A percentile compares a stretch with the other conserved stretches of the same genome.
Conservation (phyloP, 2,113 vertebrate species). For the Xiphophorus hellerii region DNA sequence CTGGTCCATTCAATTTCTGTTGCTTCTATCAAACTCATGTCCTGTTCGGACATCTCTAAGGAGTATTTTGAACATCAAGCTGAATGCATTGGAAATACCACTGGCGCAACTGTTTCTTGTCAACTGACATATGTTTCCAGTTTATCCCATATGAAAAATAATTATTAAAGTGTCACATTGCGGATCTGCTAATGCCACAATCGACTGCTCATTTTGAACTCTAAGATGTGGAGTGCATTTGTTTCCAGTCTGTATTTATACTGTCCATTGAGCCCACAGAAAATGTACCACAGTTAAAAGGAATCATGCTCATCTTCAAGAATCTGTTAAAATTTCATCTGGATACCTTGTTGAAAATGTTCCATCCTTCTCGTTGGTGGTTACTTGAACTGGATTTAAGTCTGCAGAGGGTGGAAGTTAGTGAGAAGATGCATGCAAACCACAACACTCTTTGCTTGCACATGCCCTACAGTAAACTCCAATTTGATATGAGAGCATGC, state of each 20-base stretch:
- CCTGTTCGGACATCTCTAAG: background rate
- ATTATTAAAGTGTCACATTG: background rate
- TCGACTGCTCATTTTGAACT: background rate
- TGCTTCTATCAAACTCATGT: background rate
- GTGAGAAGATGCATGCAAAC: slow-evolving; percentile 37
- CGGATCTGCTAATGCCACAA: background rate
- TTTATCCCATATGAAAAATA: slow-evolving; percentile 10
- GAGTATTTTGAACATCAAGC: slow-evolving; percentile 13
- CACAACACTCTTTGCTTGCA: slow-evolving; percentile 28
- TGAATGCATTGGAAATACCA: background rate
- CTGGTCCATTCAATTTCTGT: too few relatives aligned
- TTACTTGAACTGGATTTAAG: slow-evolving; percentile 44
- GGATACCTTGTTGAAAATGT: slow-evolving; percentile 30
- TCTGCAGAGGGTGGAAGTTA: slow-evolving; percentile 12
- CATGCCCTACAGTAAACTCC: slow-evolving; percentile 16
- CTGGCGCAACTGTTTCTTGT: background rate
- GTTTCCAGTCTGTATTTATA: background rate
- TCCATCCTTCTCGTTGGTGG: slow-evolving; percentile 54
- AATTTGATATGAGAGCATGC: slow-evolving; percentile 44
- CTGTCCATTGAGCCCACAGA: background rate
- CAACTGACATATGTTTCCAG: slow-evolving; percentile 16
- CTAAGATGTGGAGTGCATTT: background rate
- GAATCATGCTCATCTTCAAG: slow-evolving; percentile 9
- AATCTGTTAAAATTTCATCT: slow-evolving; percentile 28
- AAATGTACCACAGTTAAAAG: background rate